Evolutionary conservation across 2,113 vertebrate genomes (phyloP), one percentile per base, ranked within the genome.

Genomic region (Otus sunia): DNA sequence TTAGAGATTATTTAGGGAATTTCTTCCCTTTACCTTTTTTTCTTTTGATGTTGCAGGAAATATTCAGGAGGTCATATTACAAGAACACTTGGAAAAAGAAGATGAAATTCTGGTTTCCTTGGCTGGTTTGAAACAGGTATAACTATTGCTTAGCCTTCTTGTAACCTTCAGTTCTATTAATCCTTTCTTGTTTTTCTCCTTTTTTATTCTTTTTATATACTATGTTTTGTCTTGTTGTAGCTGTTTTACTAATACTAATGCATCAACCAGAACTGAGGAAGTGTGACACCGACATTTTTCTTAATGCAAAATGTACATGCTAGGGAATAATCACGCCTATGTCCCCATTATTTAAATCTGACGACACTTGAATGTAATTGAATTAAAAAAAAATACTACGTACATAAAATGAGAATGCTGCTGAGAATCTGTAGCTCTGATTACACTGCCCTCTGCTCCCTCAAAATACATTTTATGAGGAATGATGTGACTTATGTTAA

Each of bases 61-160:
- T 97, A 99, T 99, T 98, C 99, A 99, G 95, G 99, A 99, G 89
- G 99, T 99, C 66, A 99, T 99, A 96, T 97, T 99, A 74, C 98
- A 99, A 96, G 99, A 99, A 95, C 98, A 98, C 94, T 92, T 99
- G 96, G 98, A 99, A 95, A 99, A 99, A 97, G 99, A 99, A 97
- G 99, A 99, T 92, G 99, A 99, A 97, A 99, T 99, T 78, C 97
- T 99, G 71, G 99, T 99, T 94, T 99, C 99, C 11, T 97, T 99
- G 95, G 99, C 99, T 94, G 99, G 99, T 95, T 98, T 99, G 76
- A 99, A 99, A 92, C 99, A 99, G 99, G 99, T 99, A 98, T 45
- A 63, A 64, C 47, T 55, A 12, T 37, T 43, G 50, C 45, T 75
- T 55, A 49, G 37, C 17, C 11, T 86, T 62, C 37, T 73, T 66